Evolutionary conservation across 2,113 vertebrate genomes (phyloP).

Genomic region (Nicator chloris): DNA sequence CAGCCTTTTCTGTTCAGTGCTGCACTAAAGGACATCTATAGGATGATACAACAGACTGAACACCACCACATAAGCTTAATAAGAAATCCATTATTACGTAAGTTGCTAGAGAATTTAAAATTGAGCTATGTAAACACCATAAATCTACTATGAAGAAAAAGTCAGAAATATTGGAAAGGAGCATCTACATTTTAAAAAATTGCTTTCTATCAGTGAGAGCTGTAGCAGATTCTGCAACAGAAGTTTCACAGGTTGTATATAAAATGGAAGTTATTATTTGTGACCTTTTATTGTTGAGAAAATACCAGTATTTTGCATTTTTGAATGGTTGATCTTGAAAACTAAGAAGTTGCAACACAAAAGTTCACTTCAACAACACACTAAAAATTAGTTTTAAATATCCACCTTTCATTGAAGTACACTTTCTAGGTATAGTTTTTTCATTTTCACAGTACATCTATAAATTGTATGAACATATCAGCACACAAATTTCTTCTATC

Average conservation of each 20-base stretch:
- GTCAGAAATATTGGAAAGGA: constrained; percentile 18
- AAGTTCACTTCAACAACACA: not conserved
- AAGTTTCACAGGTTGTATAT: not conserved
- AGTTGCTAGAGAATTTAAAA: constrained; percentile 29
- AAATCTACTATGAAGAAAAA: constrained; percentile 20
- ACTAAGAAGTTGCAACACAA: not conserved
- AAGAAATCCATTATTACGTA: constrained; percentile 1
- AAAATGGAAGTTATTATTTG: not conserved
- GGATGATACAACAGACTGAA: not conserved
- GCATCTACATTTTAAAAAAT: not conserved
- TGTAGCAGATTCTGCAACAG: not conserved
- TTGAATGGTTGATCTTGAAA: not conserved
- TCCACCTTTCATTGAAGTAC: not conserved
- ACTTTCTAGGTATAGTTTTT: not conserved
- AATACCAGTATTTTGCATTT: not conserved
- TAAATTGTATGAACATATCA: not conserved
- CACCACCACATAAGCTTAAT: not conserved
- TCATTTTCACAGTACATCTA: not conserved
- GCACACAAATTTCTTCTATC: not conserved
- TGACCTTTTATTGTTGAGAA: constrained; percentile 5
- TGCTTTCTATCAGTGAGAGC: constrained; percentile 4
- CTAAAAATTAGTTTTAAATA: not conserved
- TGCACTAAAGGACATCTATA: not conserved
- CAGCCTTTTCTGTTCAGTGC: not conserved
- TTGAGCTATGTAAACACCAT: constrained; percentile 19